Base-by-base conservation (phyloP, 2,113 vertebrate species). In the Raja brachyura region DNA sequence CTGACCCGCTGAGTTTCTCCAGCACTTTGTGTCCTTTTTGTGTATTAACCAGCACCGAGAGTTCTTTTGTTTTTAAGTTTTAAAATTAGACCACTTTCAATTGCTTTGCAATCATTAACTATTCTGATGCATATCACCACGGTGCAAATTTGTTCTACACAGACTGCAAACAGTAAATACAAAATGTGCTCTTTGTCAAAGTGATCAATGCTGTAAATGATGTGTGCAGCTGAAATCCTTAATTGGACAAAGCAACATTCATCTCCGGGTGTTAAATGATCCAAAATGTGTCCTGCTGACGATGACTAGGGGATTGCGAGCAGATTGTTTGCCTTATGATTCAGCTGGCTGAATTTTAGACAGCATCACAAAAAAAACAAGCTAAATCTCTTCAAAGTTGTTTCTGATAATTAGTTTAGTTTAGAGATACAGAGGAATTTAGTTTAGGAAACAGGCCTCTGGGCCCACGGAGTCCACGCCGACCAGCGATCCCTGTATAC, bases 81-180 rank as follows among this genome's bases (percentile, higher is more conserved):
- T 48, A 48, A 48, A 48, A 48, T 48, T 2, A 68, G 1, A 92
- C n/a, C 59, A 88, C 14, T 88, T 88, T 88, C 25, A 31, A 88
- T 16, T 70, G 39, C 11, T 68, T 70, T 90, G 16, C 88, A 90
- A 90, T 90, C 31, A 90, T 22, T 39, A 70, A 90, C 3, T 92
- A 7, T 92, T 70, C 66, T 48, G 61, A 70, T 48, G 63, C 20
- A 25, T 70, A 92, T 70, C n/a, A 22, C 63, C 68, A 13, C 39
- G 0, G 33, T 90, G 31, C 22, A 92, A 92, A 48, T 73, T 92
- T 92, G 39, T 92, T 48, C 20, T 33, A 63, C 18, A 14, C n/a
- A 11, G 16, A 20, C 33, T 92, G 33, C 28, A 92, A 90, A 90
- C 18, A 90, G 86, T 90, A 66, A 66, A 68, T 90, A 90, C n/a